Conservation (phyloP, 2,113 vertebrate genomes). For the Lontra canadensis region DNA sequence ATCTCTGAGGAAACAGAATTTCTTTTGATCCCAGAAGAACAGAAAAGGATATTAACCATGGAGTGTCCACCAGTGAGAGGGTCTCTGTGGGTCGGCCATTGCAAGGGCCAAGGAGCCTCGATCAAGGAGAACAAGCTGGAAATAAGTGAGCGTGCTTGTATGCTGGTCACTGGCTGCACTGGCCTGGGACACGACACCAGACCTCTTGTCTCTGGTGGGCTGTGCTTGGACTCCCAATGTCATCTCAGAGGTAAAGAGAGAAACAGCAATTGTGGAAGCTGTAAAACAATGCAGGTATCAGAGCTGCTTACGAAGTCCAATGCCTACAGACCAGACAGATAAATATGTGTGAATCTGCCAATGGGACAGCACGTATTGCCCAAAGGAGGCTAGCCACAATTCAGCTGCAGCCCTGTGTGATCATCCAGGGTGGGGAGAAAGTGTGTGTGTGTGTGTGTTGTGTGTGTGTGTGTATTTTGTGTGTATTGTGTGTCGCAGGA, state of each 20-base stretch:
- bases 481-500: too few species aligned
- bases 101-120: not conserved
- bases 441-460: not conserved
- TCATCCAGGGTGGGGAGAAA: not conserved
- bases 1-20: conserved; percentile 57
- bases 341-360: too few species aligned
- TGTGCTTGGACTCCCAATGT: accelerated
- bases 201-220: not conserved
- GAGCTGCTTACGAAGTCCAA: not conserved
- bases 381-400: not conserved
- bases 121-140: not conserved
- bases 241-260: not conserved
- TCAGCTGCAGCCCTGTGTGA: not conserved
- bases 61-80: not conserved
- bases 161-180: accelerated
- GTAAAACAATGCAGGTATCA: not conserved
- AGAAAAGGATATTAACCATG: conserved; percentile 52
- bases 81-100: not conserved
- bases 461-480: not conserved
- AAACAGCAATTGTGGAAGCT: not conserved
- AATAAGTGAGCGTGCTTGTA: accelerated
- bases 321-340: not conserved
- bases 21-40: conserved; percentile 65
- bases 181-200: not conserved
- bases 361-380: not conserved